Evolutionary conservation across 2,888 invertebrate genomes (phyloP), one percentile per base, ranked within the genome.

Genomic region (Serrognathus titanus): DNA sequence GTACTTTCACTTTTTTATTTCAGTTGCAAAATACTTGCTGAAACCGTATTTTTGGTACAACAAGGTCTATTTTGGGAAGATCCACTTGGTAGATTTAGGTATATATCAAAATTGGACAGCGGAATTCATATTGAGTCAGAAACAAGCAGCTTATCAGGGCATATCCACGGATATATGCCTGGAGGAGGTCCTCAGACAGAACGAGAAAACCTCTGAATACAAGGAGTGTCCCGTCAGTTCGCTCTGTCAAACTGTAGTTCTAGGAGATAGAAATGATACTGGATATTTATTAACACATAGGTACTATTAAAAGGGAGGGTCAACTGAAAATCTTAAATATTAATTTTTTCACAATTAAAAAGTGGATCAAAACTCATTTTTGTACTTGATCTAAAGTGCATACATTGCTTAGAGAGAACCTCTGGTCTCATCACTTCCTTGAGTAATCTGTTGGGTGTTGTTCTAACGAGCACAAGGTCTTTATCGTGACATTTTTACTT

Each of bases 221-320:
- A 50, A 61, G 37, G 10, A 58, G 9, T 71, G 72, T 53, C 53
- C 55, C 35, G 40, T 69, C 1, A 67, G 68, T 48, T 3, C 40
- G 6, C 55, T 61, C 20, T 68, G 63, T 66, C 61, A 65, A 52
- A 64, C 63, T 63, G 66, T 73, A 61, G 63, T 69, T 61, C 63
- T 71, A 43, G 57, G 37, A 6, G 48, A 60, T 20, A 57, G 71
- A 56, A 53, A 63, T 10, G 71, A 73, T 59, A 61, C 54, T 10
- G 68, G 69, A 52, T 73, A 73, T 60, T 57, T 72, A 13, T 55
- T 72, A 51, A 69, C 71, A 6, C 71, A 73, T 54, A 66, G 71
- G 69, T 69, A 63, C 13, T 38, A 11, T 13, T 9, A 36, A 13
- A 38, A 16, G 3, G 13, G 11, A 3, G 8, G n/a, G 36, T 4